Conservation (phyloP, 2,888 invertebrate genomes). For the Drosophila setosimentum region DNA sequence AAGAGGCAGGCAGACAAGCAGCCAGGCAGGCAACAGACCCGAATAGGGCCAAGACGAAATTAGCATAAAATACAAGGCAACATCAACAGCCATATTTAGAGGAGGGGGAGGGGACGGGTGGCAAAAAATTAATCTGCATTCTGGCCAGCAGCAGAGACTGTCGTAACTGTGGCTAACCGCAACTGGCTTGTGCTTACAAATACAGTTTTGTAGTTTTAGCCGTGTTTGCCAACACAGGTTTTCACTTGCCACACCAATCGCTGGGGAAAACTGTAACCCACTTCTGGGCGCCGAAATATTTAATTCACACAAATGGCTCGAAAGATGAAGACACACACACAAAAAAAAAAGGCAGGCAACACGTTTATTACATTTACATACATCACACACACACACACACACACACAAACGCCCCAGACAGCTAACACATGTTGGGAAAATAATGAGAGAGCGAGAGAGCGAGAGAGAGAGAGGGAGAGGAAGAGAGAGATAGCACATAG, state of each 20-base stretch:
- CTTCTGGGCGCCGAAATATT: constrained; percentile 45
- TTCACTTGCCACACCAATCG: constrained; percentile 46
- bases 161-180: constrained; percentile 6
- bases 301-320: constrained; percentile 62
- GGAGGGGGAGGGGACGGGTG: constrained; percentile 11
- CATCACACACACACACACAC: constrained; percentile 8
- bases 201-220: constrained; percentile 34
- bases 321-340: constrained; percentile 19
- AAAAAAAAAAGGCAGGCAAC: constrained; percentile 7
- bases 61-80: constrained; percentile 59
- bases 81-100: constrained; percentile 42
- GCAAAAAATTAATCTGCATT: constrained; percentile 58
- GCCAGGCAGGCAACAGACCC: constrained; percentile 15
- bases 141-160: constrained; percentile 16
- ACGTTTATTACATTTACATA: constrained; percentile 43
- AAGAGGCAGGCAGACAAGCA: too few species aligned
- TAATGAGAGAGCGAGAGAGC: constrained; percentile 1
- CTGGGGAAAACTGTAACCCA: constrained; percentile 43
- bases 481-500: constrained; percentile 27
- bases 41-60: constrained; percentile 42
- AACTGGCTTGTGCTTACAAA: constrained; percentile 2
- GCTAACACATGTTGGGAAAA: constrained; percentile 15
- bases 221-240: constrained; percentile 39
- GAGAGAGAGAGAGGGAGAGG: constrained; percentile 27
- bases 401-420: constrained; percentile 18